Evolutionary conservation across 2,888 invertebrate genomes (phyloP).

Genomic region (Bhutanitis thaidina): DNA sequence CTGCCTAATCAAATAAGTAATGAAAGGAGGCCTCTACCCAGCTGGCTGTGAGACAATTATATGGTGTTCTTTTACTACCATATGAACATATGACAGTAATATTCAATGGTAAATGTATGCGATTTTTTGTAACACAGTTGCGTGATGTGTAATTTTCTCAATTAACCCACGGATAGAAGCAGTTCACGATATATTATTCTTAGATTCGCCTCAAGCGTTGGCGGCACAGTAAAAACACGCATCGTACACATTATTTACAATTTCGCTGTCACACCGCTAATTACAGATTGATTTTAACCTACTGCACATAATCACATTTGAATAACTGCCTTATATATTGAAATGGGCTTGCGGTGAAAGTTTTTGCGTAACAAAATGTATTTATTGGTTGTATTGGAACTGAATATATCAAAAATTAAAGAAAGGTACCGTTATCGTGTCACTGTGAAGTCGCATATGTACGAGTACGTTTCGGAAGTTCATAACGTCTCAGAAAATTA

Average conservation of each 20-base stretch:
- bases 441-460: not conserved
- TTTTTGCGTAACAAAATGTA: conserved; percentile 10
- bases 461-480: not conserved
- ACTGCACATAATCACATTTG: conserved; percentile 29
- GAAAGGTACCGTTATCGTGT: not conserved
- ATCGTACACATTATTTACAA: conserved; percentile 33
- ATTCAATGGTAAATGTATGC: no score
- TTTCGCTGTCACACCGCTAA: conserved; percentile 44
- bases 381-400: not conserved
- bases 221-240: conserved; percentile 26
- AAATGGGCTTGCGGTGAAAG: conserved; percentile 12
- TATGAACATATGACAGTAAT: no score
- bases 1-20: no score
- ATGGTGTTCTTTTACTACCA: no score
- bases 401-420: conserved; percentile 1
- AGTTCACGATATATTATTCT: conserved; percentile 21
- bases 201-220: conserved; percentile 26
- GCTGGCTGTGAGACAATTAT: no score
- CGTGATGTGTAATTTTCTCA: conserved; percentile 17
- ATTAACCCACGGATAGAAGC: conserved; percentile 7
- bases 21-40: no score
- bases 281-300: conserved; percentile 28
- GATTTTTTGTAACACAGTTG: conserved; percentile 21
- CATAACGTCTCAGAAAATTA: not conserved
- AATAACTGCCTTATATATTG: conserved; percentile 19